Percentiles rank a stretch among this genome's conserved stretches.
Conservation (phyloP, 2,888 invertebrate genomes). For the Cephus spinipes region DNA sequence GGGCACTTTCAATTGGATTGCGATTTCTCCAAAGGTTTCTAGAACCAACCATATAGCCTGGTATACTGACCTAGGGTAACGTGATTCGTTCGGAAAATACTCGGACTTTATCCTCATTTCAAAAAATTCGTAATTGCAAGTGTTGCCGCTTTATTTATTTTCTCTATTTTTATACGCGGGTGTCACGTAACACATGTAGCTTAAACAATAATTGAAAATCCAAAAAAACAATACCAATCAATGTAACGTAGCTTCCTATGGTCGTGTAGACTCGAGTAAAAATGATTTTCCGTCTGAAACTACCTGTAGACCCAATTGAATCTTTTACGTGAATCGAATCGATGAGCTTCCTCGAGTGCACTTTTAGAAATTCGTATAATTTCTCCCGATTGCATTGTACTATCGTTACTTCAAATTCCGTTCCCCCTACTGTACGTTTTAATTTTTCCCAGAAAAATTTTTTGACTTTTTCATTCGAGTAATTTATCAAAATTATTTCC, state of each 20-base stretch:
- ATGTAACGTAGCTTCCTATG: background rate
- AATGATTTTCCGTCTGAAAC: background rate
- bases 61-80: background rate
- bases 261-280: background rate
- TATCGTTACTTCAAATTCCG: background rate
- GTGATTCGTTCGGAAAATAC: background rate
- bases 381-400: fast-evolving
- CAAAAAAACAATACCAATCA: background rate
- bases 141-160: background rate
- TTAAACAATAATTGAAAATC: background rate
- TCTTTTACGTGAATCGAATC: background rate
- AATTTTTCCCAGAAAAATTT: too few species aligned
- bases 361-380: background rate
- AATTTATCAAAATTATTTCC: background rate
- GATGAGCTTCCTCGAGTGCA: background rate
- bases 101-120: background rate
- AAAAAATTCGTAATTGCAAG: too few species aligned
- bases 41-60: background rate
- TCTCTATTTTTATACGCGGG: background rate
- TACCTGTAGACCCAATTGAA: background rate
- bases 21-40: background rate
- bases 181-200: background rate
- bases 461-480: too few species aligned
- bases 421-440: too few species aligned
- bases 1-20: background rate